Conservation (phyloP, 1,140 invertebrate species). For the Catajapyx aquilonaris region DNA sequence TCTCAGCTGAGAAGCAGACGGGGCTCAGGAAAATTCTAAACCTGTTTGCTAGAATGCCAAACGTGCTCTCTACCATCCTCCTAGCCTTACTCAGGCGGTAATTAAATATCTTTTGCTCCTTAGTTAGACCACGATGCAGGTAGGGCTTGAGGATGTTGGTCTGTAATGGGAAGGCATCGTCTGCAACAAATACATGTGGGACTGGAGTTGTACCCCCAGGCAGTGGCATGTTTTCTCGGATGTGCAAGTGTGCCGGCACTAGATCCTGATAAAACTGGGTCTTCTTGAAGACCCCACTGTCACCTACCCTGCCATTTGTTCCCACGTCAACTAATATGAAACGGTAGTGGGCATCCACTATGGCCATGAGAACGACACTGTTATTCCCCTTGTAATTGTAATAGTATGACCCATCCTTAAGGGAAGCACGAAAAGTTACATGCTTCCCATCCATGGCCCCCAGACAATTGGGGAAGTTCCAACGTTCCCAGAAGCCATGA, state of each 20-base stretch:
- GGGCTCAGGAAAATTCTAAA: slow-evolving; percentile 1
- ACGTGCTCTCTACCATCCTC: slow-evolving; percentile 16
- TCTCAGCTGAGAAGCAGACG: too few species aligned
- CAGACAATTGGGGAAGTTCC: slow-evolving; percentile 17
- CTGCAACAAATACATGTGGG: too few species aligned
- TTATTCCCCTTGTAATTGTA: slow-evolving; percentile 17
- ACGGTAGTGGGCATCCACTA: slow-evolving; percentile 25
- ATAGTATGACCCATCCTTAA: slow-evolving; percentile 13
- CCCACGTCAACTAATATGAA: slow-evolving; percentile 24
- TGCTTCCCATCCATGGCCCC: slow-evolving; percentile 18
- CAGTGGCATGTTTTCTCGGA: background rate
- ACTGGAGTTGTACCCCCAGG: background rate
- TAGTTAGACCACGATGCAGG: slow-evolving; percentile 6
- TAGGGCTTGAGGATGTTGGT: slow-evolving; percentile 13
- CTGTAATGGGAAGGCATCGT: slow-evolving; percentile 11
- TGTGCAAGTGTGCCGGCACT: too few species aligned
- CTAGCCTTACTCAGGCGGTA: slow-evolving; percentile 15
- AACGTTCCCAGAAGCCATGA: slow-evolving; percentile 12
- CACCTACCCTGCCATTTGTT: slow-evolving; percentile 17
- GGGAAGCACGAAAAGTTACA: too few species aligned
- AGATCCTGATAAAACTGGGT: too few species aligned
- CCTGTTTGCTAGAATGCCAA: slow-evolving; percentile 13
- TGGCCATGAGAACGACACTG: slow-evolving; percentile 18
- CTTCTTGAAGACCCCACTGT: slow-evolving; percentile 12
- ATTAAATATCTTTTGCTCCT: slow-evolving; percentile 14